Evolutionary conservation across 2,888 invertebrate genomes (phyloP).

Genomic region (Drosophila fulvimacula): DNA sequence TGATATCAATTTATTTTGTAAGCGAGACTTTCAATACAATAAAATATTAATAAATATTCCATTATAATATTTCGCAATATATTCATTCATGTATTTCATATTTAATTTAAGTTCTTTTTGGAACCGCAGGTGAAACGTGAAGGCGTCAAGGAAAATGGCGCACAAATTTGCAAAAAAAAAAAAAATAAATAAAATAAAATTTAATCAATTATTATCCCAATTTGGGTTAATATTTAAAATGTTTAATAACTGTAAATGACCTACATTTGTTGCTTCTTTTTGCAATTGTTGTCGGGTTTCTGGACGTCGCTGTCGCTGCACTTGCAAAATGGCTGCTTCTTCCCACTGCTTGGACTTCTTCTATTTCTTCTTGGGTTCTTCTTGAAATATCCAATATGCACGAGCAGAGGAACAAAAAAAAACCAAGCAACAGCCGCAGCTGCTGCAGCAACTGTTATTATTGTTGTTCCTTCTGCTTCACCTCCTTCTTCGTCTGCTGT

Average conservation of each 20-base stretch:
- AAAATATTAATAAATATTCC: too few relatives aligned
- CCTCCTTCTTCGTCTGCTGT: neutral
- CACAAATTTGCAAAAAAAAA: constrained; percentile 6
- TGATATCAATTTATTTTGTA: too few relatives aligned
- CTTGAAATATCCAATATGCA: constrained; percentile 37
- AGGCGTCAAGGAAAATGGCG: constrained; percentile 24
- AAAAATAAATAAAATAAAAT: neutral
- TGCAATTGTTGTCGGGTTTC: constrained; percentile 19
- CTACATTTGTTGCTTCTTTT: constrained; percentile 50
- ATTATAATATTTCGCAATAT: too few relatives aligned
- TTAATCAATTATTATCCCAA: neutral
- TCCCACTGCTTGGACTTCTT: neutral
- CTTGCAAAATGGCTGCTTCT: constrained; percentile 40
- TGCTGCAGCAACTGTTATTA: constrained; percentile 18
- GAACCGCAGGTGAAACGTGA: constrained; percentile 4
- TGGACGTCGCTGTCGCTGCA: constrained; percentile 40
- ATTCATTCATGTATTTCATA: neutral
- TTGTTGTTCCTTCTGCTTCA: constrained; percentile 8
- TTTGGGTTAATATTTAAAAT: constrained; percentile 12
- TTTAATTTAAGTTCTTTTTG: neutral
- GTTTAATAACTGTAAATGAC: constrained; percentile 45
- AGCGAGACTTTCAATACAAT: too few relatives aligned
- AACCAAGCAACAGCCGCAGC: constrained; percentile 9
- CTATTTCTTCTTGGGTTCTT: neutral
- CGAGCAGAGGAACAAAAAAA: neutral